These are phyloP conservation scores for Cistogaster globosa DNA, from an alignment of 2,888 invertebrate species.

Conservation along the genomic window DNA sequence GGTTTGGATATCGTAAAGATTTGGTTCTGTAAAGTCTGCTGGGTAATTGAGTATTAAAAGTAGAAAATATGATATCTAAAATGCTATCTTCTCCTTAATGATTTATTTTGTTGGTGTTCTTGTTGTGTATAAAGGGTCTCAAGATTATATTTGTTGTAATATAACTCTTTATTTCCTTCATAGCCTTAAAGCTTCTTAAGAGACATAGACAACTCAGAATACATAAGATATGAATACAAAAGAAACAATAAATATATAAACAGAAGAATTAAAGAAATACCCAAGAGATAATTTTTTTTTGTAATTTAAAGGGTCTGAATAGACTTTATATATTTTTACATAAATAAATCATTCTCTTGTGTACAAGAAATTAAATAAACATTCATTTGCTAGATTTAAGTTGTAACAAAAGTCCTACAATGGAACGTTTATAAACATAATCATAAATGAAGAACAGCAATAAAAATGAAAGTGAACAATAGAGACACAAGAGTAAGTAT, in stretches of 20 bases:
- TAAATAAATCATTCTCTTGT: neutral
- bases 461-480: neutral
- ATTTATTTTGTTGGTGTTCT: neutral
- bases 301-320: constrained; percentile 29
- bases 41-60: no score
- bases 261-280: constrained; percentile 29
- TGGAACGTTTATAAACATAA: constrained; percentile 4
- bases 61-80: constrained; percentile 1
- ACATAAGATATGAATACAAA: neutral
- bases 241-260: neutral
- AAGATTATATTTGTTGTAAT: constrained; percentile 12
- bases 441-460: neutral
- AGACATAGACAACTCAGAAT: neutral
- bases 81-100: neutral
- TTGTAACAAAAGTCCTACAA: neutral
- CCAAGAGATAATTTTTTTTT: constrained; percentile 31
- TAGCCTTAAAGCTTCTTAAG: neutral
- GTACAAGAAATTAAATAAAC: neutral
- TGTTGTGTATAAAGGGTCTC: constrained; percentile 18
- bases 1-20: no score
- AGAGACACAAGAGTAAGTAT: neutral
- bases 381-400: constrained; percentile 4
- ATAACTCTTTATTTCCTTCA: neutral
- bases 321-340: constrained; percentile 27
- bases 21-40: no score